phyloP scores from a whole-genome alignment of 2,888 invertebrate genomes.

The Cheilosia grossa region DNA sequence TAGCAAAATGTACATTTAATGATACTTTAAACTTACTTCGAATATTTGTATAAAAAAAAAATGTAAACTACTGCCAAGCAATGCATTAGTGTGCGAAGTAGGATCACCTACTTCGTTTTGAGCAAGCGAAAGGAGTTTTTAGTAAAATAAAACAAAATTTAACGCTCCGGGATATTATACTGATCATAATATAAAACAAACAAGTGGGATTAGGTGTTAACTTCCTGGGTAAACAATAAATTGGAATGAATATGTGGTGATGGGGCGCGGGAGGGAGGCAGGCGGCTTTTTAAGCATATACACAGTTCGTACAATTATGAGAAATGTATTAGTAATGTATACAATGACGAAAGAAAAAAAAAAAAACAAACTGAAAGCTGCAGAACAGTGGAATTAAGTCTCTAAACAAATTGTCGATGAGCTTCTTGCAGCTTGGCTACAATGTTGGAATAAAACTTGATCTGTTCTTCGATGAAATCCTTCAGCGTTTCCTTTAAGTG shows the following conservation, averaged over 20 bases:
- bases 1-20: slow-evolving; percentile 55
- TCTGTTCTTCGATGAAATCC: slow-evolving; percentile 93
- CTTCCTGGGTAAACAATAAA: slow-evolving; percentile 1
- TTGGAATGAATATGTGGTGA: slow-evolving; percentile 39
- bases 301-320: slow-evolving; percentile 25
- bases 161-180: background rate
- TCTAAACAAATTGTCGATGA: slow-evolving; percentile 83
- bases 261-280: background rate
- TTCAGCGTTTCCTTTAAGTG: slow-evolving; percentile 95
- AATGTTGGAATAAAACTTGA: slow-evolving; percentile 94
- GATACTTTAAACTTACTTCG: slow-evolving; percentile 27
- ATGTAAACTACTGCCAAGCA: slow-evolving; percentile 38
- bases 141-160: slow-evolving; percentile 1
- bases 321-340: background rate
- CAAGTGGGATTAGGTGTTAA: background rate
- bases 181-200: slow-evolving; percentile 8
- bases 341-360: slow-evolving; percentile 7
- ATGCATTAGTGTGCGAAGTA: slow-evolving; percentile 21
- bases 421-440: slow-evolving; percentile 89
- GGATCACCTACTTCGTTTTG: slow-evolving; percentile 10
- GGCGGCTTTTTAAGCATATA: slow-evolving; percentile 25
- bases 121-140: slow-evolving; percentile 20
- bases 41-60: slow-evolving; percentile 46
- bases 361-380: slow-evolving; percentile 31
- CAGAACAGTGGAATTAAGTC: background rate